Conservation (phyloP, 2,888 invertebrate species). For the Entomobrya proxima region DNA sequence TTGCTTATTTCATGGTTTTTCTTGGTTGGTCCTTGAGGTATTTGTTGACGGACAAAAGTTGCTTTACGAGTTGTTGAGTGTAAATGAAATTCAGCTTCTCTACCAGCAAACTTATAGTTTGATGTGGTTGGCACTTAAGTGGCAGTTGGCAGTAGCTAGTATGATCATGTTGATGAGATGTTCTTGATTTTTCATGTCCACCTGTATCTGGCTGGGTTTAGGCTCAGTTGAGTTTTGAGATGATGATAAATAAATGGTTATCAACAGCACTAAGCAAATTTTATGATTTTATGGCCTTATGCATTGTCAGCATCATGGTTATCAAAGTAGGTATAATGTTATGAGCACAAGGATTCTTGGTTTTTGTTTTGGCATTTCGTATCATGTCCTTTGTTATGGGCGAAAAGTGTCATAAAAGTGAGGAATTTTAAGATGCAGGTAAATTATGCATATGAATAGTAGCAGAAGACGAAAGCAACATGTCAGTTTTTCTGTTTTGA, state of each 20-base stretch:
- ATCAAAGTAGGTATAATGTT: not conserved
- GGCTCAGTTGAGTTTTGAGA: conserved; percentile 13
- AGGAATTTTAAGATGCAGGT: conserved; percentile 29
- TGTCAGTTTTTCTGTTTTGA: conserved; percentile 30
- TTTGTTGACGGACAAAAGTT: conserved; percentile 52
- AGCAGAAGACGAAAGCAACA: not conserved
- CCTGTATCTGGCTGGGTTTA: conserved; percentile 47
- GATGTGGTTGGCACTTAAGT: conserved; percentile 8
- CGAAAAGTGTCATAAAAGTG: conserved; percentile 56
- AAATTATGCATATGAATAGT: not conserved
- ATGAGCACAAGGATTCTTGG: not conserved
- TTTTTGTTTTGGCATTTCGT: conserved; percentile 54
- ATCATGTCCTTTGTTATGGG: conserved; percentile 49
- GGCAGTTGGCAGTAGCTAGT: not conserved
- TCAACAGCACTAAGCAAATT: conserved; percentile 25
- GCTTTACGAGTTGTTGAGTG: conserved; percentile 7
- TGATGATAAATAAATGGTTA: conserved; percentile 38
- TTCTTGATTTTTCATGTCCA: conserved; percentile 53
- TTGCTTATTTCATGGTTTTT: not conserved
- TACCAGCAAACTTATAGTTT: not conserved
- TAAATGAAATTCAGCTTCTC: conserved; percentile 12
- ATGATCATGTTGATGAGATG: conserved; percentile 5
- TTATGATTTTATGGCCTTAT: conserved; percentile 57
- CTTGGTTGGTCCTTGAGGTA: conserved; percentile 39
- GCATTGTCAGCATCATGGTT: not conserved